Evolutionary conservation across 2,113 vertebrate genomes (phyloP).

Genomic region (Spermophilus dauricus): DNA sequence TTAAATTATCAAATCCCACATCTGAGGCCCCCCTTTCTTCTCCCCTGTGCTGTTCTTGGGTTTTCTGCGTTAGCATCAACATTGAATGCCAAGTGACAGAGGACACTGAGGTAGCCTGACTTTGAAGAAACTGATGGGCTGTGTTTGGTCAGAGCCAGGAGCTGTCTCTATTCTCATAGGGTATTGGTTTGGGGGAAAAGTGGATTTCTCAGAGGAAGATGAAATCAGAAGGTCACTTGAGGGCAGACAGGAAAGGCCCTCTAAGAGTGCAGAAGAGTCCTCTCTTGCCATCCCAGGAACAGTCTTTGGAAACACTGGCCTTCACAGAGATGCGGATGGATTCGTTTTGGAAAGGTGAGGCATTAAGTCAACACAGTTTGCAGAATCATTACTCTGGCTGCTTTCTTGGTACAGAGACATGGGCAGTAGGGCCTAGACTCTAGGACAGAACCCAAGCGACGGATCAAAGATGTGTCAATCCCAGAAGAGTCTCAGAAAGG

Average conservation of each 20-base stretch:
- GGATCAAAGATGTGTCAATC: conserved; percentile 70
- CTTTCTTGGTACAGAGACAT: not conserved
- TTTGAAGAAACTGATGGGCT: not conserved
- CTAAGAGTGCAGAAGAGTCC: not conserved
- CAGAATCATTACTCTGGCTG: conserved; percentile 68
- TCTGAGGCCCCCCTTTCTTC: not conserved
- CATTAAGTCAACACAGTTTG: conserved; percentile 47
- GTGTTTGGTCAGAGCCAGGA: not conserved
- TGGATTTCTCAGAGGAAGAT: conserved; percentile 12
- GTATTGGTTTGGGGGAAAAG: not conserved
- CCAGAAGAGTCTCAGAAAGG: conserved; percentile 64
- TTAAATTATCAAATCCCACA: conserved; percentile 64
- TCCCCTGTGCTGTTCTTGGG: not conserved
- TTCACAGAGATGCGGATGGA: not conserved
- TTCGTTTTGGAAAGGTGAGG: conserved; percentile 46
- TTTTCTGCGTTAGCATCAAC: not conserved
- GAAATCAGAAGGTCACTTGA: not conserved
- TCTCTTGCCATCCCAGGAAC: not conserved
- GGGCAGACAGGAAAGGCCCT: not conserved
- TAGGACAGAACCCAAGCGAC: conserved; percentile 69
- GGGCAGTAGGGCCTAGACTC: conserved; percentile 42
- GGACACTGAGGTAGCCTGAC: not conserved
- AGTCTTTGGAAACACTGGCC: not conserved
- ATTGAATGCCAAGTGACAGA: not conserved
- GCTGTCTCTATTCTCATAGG: not conserved